Base-by-base conservation (phyloP, 2,888 invertebrate genomes). In the Shargacucullia verbasci region DNA sequence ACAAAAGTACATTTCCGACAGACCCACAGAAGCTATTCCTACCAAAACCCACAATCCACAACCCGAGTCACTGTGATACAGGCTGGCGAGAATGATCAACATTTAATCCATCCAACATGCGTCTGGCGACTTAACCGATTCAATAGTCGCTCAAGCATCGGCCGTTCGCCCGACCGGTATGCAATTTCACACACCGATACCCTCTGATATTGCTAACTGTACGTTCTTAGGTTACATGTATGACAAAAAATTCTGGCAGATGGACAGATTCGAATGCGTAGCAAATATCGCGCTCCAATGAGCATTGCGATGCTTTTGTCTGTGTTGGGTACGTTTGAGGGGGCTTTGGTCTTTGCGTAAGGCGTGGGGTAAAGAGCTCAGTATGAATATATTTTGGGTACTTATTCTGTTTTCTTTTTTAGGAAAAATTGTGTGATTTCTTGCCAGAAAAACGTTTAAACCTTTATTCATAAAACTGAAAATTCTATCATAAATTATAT, bases 111-210 rank as follows among this genome's bases (percentile, higher is more conserved):
- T 58, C 41, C 44, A 57, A 29, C 54, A 62, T 55, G 62, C 60
- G 46, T 55, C 64, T 54, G 52, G 54, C 54, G 66, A 64, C 66
- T 75, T 67, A 61, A 70, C 71, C 73, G 69, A 74, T 77, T 73
- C 70, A 74, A 75, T 80, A 74, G 60, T 59, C 76, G 70, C 58
- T 77, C 70, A 79, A 73, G 73, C 69, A 58, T 64, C 74, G 49
- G 44, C 58, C 64, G 68, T 46, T 53, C 61, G 65, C 64, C 76
- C 70, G 79, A 82, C 81, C 79, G 83, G 78, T 67, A 82, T 82
- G 85, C 87, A 89, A 89, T 89, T 89, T 89, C 88, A 85, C 89
- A 87, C 84, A 67, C 80, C 85, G 79, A 80, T 82, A 81, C 77
- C 59, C 82, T 37, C 77, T 81, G 86, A 88, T 88, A 88, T 89